Percentiles rank a stretch among this genome's conserved stretches.
Evolutionary conservation across 2,888 invertebrate genomes (phyloP).

Genomic region (Achlya flavicornis): DNA sequence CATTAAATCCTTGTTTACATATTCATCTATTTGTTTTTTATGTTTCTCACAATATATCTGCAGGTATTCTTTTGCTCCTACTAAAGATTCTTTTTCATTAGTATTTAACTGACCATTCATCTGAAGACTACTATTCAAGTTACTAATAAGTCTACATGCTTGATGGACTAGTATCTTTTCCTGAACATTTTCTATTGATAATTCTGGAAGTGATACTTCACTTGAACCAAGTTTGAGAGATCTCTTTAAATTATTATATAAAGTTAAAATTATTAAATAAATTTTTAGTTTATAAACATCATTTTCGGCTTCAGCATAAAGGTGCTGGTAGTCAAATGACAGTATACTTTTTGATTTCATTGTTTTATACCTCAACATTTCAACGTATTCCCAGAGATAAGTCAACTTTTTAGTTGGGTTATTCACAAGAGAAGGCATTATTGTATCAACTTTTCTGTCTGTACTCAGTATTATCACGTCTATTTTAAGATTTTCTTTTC

Average conservation of each 20-base stretch:
- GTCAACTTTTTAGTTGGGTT: conserved; percentile 59
- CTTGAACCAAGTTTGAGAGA: conserved; percentile 37
- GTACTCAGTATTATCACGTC: conserved; percentile 52
- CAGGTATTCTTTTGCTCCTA: conserved; percentile 56
- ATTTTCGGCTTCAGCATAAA: conserved; percentile 46
- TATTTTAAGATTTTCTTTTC: conserved; percentile 55
- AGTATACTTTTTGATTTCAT: conserved; percentile 60
- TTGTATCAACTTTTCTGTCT: conserved; percentile 37
- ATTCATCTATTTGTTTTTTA: conserved; percentile 35
- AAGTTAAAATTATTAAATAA: conserved; percentile 53
- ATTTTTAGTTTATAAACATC: conserved; percentile 65
- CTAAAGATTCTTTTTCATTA: conserved; percentile 49
- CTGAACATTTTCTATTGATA: conserved; percentile 55
- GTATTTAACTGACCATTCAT: conserved; percentile 31
- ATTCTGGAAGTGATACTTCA: conserved; percentile 12
- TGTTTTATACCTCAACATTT: conserved; percentile 58
- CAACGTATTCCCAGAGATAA: conserved; percentile 64
- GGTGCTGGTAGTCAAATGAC: conserved; percentile 41
- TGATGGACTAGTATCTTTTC: conserved; percentile 59
- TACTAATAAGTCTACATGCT: conserved; percentile 47
- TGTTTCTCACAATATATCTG: conserved; percentile 57
- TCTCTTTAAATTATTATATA: conserved; percentile 48
- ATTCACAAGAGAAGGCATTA: conserved; percentile 45
- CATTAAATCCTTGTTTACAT: conserved; percentile 36
- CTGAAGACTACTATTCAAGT: conserved; percentile 38